Base-by-base conservation (phyloP, 2,888 invertebrate species). In the Athalia circularis region DNA sequence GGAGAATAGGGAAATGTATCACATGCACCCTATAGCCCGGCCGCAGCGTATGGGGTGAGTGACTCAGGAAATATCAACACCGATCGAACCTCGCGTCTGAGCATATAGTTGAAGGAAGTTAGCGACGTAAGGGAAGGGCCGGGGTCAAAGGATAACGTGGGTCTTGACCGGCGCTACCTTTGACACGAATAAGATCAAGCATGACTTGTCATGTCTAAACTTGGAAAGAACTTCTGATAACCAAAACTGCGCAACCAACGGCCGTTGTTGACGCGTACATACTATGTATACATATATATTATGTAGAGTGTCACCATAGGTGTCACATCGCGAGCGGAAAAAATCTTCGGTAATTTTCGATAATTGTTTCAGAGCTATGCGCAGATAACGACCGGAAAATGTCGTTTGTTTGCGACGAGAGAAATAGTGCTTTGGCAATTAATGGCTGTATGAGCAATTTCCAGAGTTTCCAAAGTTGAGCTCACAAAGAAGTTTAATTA, bases 111-210 rank as follows among this genome's bases (percentile, higher is more conserved):
- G 85, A 88, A 85, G 84, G 87, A 88, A 88, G 88, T 88, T 87
- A 81, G 84, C 86, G 87, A 88, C 86, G 87, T 86, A 86, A 86
- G 88, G 87, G 88, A 52, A 62, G 62, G 64, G 75, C 15, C 85
- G 84, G 86, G 88, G 89, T 88, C 89, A 88, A 83, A 88, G 89
- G 88, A 87, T 88, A 88, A 89, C 88, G 84, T 85, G 87, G 88
- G 88, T 88, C 87, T 80, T 85, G 88, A 86, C 87, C 86, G 85
- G 84, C 84, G 84, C 82, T 86, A 85, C 87, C 87, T 89, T 88
- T 88, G 88, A 88, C 88, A 88, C 87, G 86, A 87, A 88, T 88
- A 88, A 88, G 29, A 75, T 74, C 74, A 47, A 59, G 47, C 52
- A n/a, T 50, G 48, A 65, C 47, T 65, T 9, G 11, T 47, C 9